Evolutionary conservation across 2,797 vertebrate species (phyloP).

Genomic region (Podargus strigoides): DNA sequence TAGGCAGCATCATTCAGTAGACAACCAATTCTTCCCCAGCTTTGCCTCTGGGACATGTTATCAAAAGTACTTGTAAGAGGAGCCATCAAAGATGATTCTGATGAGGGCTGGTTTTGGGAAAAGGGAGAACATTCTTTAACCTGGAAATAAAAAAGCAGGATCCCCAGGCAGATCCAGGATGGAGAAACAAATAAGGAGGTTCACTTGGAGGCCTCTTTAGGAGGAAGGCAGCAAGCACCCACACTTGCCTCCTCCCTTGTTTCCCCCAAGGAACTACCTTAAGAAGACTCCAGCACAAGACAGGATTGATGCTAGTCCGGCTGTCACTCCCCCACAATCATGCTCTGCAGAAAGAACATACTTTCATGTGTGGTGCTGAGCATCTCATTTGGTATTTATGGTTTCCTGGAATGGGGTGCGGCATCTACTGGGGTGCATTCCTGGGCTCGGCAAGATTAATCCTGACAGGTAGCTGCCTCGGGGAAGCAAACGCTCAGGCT

Average conservation of each 20-base stretch:
- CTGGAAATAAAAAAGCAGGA: background rate
- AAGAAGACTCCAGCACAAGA: background rate
- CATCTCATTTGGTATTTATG: background rate
- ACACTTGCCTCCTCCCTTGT: background rate
- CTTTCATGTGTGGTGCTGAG: conserved; percentile 29
- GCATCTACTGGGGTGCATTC: conserved; percentile 17
- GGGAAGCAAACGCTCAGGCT: conserved; percentile 24
- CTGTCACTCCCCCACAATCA: background rate
- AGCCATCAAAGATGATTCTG: background rate
- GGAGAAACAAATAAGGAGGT: background rate
- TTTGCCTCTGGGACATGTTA: background rate
- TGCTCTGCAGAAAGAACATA: background rate
- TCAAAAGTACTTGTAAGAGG: background rate
- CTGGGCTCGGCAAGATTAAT: conserved; percentile 47
- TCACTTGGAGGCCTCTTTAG: background rate
- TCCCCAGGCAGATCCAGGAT: background rate
- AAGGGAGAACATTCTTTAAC: background rate
- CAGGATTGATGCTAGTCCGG: background rate
- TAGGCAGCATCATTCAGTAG: background rate
- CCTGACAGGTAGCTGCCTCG: conserved; percentile 26
- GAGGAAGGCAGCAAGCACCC: background rate
- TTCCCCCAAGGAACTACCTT: background rate
- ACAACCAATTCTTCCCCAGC: background rate
- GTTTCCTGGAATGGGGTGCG: conserved; percentile 44
- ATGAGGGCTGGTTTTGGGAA: background rate